Evolutionary conservation across 2,113 vertebrate species (phyloP), one percentile per base, ranked within the genome.

Genomic region (Epinephelus lanceolatus): DNA sequence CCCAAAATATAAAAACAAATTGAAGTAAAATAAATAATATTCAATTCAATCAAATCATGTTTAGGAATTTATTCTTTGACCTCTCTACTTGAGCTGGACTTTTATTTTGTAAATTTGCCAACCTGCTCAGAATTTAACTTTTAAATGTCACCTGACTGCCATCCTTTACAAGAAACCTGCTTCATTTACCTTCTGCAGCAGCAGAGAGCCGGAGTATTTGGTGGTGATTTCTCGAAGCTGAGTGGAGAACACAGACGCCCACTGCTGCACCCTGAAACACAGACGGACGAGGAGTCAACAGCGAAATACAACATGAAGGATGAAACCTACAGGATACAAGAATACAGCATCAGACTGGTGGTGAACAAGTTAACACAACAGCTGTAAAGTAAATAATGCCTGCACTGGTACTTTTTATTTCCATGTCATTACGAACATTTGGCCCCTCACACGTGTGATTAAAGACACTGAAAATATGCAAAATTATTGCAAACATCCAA

Each of bases 161-260:
- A 30, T 5, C 30, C 33, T 37, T 49, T 4, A 49, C 13, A 14
- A 49, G 47, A 49, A 49, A 49, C 13, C 12, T 49, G 47, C 4
- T 14, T 45, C 42, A 9, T 45, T 92, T 95, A 99, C 98, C 97
- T 99, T 99, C 92, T 99, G 98, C 83, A 99, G 82, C 66, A 99
- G 89, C 49, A 96, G 95, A 55, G 97, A 97, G 62, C 98, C 98
- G 0, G 98, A 99, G 67, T 98, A 97, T 86, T 96, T 98, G 45
- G 93, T 94, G 65, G 95, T 89, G 0, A 95, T 21, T 19, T 95
- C 92, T 67, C 94, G 95, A 5, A 99, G 89, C 74, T 97, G 93
- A 71, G 62, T 84, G 60, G 97, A 95, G 15, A 99, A 95, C 57
- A 90, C 74, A 15, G 95, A 90, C 17, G 98, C 97, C 98, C 98